Conservation (phyloP, 2,888 invertebrate species). For the Oligia latruncula region DNA sequence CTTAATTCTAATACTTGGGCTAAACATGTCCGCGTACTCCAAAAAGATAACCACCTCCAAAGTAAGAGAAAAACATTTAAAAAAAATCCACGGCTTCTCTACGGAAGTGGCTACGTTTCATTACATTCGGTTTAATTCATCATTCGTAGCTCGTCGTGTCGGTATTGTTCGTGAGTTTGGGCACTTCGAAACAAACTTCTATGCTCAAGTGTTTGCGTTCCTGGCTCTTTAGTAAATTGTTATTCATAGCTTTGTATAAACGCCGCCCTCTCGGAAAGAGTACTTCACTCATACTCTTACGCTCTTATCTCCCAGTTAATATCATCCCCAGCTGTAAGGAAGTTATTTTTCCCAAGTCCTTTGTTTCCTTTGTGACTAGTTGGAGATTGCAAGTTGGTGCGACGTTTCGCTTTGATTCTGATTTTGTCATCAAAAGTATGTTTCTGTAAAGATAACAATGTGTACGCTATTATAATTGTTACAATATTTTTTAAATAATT, state of each 20-base stretch:
- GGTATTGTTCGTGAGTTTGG: conserved; percentile 88
- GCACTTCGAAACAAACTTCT: conserved; percentile 88
- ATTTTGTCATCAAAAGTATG: conserved; percentile 33
- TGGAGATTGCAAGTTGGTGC: conserved; percentile 69
- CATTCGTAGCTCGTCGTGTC: conserved; percentile 81
- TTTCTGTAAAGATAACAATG: conserved; percentile 7
- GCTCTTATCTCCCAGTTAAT: conserved; percentile 84
- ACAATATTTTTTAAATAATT: neutral
- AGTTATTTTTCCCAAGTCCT: conserved; percentile 78
- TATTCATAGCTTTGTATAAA: conserved; percentile 89
- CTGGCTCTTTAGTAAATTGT: conserved; percentile 89
- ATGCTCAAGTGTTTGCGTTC: conserved; percentile 87
- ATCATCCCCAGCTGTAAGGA: conserved; percentile 81
- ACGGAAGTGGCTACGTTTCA: conserved; percentile 64
- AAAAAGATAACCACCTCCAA: conserved; percentile 15
- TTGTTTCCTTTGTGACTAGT: conserved; percentile 77
- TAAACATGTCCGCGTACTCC: neutral
- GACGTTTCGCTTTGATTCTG: conserved; percentile 51
- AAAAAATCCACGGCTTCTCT: conserved; percentile 37
- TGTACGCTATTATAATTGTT: neutral
- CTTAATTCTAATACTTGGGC: neutral
- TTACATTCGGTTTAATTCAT: conserved; percentile 67
- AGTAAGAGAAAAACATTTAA: conserved; percentile 18
- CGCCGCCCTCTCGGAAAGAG: conserved; percentile 84
- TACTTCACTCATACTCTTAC: conserved; percentile 83